These are phyloP conservation scores for Poeciliopsis occidentalis DNA, from an alignment of 2,113 vertebrate species.

Conservation along the genomic window DNA sequence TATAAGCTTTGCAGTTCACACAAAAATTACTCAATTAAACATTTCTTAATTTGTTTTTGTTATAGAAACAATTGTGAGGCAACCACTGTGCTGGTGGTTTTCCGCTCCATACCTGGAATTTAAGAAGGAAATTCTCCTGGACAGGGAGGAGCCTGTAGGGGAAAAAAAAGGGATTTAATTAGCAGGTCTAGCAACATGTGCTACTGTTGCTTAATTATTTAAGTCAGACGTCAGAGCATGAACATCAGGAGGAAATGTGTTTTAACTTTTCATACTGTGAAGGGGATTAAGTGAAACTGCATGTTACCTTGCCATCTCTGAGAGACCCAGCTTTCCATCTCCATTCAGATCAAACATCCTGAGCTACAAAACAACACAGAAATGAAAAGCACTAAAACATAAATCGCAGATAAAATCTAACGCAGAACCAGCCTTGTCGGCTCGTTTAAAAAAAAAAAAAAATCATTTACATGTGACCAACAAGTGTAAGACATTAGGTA, in stretches of 20 bases:
- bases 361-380: slow-evolving; percentile 80
- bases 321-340: slow-evolving; percentile 95
- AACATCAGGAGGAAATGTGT: slow-evolving; percentile 17
- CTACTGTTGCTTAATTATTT: slow-evolving; percentile 45
- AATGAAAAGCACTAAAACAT: neutral
- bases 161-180: slow-evolving; percentile 38
- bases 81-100: neutral
- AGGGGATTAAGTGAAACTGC: slow-evolving; percentile 28
- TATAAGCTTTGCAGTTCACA: neutral
- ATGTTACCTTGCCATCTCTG: slow-evolving; percentile 86
- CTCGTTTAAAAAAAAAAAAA: too few species aligned
- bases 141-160: slow-evolving; percentile 90
- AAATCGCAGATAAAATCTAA: neutral
- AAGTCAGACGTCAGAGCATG: slow-evolving; percentile 7
- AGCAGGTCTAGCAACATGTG: slow-evolving; percentile 9
- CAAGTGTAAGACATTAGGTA: too few species aligned
- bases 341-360: slow-evolving; percentile 97
- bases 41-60: neutral
- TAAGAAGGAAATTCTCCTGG: slow-evolving; percentile 97
- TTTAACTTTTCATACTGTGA: slow-evolving; percentile 34
- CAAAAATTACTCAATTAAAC: neutral
- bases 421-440: neutral
- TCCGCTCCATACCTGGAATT: slow-evolving; percentile 89
- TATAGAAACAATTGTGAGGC: neutral
- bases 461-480: too few species aligned